Base-by-base conservation (phyloP, 1,140 invertebrate genomes). In the Drosophila sproati region DNA sequence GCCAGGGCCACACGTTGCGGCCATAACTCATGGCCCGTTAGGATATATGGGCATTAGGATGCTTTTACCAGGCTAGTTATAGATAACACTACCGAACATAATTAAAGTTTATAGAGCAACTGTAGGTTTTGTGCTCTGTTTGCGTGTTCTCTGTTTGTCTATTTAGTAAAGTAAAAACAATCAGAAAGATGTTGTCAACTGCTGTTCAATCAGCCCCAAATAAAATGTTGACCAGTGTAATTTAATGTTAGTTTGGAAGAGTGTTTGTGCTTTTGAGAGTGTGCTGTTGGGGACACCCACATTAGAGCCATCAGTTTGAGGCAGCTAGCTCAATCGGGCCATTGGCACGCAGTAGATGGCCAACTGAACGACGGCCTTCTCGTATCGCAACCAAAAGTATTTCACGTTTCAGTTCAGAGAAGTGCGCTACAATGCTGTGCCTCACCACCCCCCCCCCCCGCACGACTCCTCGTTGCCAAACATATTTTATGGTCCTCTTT, bases 11-110 rank as follows among this genome's bases (percentile, higher is more conserved):
- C 83, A 88, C 83, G 85, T 88, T 88, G 85, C 39, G 80, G 70
- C 85, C 85, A 89, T 88, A 88, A 75, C 87, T 88, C 70, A 89
- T 80, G 80, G 69, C 45, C 73, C 73, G 59, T 54, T 62, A 47
- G 77, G 51, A 69, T 56, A 51, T 63, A 59, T 59, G 82, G 78
- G 80, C 68, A 78, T 77, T 61, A 82, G 77, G 68, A 82, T 73
- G 77, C 80, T 79, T 79, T 88, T 88, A 88, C 77, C 79, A 70
- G 56, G 76, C 71, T 75, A 82, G 79, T 88, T 82, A 77, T 73
- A 71, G 81, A 79, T 71, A 37, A 61, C 57, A 63, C 66, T 74
- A 37, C 6, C 34, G 57, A 74, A 60, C 70, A 67, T 7, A 66
- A 37, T 4, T 8, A 8, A 37, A 29, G 45, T 50, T 62, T 60